Evolutionary conservation across 2,888 invertebrate species (phyloP).

Genomic region (Cactoblastis cactorum): DNA sequence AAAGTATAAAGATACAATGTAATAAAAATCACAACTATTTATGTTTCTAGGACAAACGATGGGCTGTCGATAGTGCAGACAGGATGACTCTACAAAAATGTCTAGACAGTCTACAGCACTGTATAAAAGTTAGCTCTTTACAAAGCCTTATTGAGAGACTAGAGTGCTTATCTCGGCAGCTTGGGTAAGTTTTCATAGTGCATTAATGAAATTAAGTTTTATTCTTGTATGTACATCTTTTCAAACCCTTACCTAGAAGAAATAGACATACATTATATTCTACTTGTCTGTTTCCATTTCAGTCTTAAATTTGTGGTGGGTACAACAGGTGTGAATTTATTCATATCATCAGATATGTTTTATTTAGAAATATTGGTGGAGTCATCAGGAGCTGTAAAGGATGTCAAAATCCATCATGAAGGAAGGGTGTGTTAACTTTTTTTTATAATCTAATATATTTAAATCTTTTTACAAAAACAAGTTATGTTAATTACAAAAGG

Average conservation of each 20-base stretch:
- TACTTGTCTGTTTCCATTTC: constrained; percentile 29
- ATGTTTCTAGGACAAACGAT: constrained; percentile 88
- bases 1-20: too few species aligned
- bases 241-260: too few species aligned
- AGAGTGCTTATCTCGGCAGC: constrained; percentile 93
- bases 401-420: constrained; percentile 94
- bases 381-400: constrained; percentile 89
- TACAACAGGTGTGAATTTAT: constrained; percentile 88
- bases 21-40: too few species aligned
- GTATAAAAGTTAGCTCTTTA: constrained; percentile 94
- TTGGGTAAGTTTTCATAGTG: constrained; percentile 83
- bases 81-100: constrained; percentile 93
- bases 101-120: constrained; percentile 94
- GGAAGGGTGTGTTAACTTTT: constrained; percentile 80
- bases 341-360: constrained; percentile 98
- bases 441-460: not conserved
- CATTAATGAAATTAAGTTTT: too few species aligned
- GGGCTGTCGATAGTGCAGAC: constrained; percentile 91
- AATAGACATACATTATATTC: too few species aligned
- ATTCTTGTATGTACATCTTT: too few species aligned
- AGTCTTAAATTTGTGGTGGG: constrained; percentile 93
- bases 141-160: constrained; percentile 95
- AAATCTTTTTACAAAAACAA: too few species aligned
- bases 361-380: constrained; percentile 95
- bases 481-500: too few species aligned